A percentile compares a stretch with the other conserved stretches of the same genome.
phyloP scores from a whole-genome alignment of 2,113 vertebrate genomes.

The Cebidichthys violaceus region DNA sequence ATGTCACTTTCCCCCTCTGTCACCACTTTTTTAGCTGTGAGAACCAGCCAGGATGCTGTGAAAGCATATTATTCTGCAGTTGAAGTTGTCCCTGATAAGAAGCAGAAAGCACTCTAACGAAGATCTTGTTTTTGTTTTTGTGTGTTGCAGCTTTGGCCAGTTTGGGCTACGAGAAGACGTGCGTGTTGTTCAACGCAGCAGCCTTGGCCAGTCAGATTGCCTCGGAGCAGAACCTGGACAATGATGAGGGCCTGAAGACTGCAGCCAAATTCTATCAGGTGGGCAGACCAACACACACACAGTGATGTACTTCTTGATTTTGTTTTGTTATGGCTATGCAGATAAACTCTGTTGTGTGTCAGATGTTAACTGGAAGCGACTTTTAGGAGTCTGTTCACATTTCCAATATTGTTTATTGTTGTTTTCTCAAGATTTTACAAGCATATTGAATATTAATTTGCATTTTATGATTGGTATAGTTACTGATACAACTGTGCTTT shows the following conservation, averaged over 20 bases:
- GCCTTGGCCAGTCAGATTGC: slow-evolving; percentile 98
- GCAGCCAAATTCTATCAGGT: slow-evolving; percentile 98
- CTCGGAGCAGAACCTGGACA: slow-evolving; percentile 97
- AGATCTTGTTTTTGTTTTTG: slow-evolving; percentile 12
- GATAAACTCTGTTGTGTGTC: neutral
- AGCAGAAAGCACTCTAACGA: neutral
- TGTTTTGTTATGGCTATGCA: neutral
- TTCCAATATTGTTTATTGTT: neutral
- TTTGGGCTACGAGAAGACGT: slow-evolving; percentile 98
- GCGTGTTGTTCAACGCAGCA: slow-evolving; percentile 96
- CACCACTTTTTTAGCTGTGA: neutral
- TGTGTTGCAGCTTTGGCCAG: slow-evolving; percentile 90
- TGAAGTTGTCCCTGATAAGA: neutral
- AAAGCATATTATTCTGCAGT: neutral
- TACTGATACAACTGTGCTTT: neutral
- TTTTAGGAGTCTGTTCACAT: neutral
- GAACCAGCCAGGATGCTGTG: neutral
- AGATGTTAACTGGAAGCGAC: neutral
- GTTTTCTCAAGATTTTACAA: neutral
- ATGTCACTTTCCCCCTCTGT: neutral
- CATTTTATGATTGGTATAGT: neutral
- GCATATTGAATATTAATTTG: neutral
- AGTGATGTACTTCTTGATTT: neutral
- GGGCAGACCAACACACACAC: neutral
- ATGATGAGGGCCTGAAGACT: slow-evolving; percentile 93